These are phyloP conservation scores for Aspidiotus rigidus DNA, from an alignment of 2,888 invertebrate genomes.

Conservation along the genomic window DNA sequence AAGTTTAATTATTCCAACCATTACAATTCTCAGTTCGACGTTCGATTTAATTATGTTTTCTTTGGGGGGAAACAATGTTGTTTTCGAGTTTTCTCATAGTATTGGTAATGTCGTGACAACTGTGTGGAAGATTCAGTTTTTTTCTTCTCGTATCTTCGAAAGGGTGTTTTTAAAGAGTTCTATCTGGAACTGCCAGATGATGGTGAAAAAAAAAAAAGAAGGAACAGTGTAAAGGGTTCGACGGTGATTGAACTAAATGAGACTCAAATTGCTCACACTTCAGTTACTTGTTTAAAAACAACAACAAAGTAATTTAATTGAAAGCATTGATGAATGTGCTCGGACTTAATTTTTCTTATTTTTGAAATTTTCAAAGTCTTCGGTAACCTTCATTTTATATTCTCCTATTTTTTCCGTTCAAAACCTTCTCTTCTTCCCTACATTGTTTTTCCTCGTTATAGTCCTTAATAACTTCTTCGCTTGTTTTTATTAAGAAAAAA, in stretches of 20 bases:
- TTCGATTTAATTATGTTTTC: no score
- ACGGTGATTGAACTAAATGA: slow-evolving; percentile 30
- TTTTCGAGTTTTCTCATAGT: no score
- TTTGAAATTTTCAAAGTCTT: neutral
- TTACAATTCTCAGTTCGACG: no score
- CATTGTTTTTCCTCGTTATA: neutral
- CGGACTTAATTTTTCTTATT: slow-evolving; percentile 31
- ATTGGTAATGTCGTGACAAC: no score
- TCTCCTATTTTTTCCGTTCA: slow-evolving; percentile 5
- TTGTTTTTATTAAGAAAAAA: slow-evolving; percentile 12
- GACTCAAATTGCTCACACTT: slow-evolving; percentile 33
- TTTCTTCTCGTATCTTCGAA: no score
- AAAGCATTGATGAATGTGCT: slow-evolving; percentile 32
- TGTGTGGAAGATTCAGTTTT: no score
- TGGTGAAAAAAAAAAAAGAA: slow-evolving; percentile 9
- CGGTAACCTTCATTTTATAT: slow-evolving; percentile 16
- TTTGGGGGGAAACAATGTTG: no score
- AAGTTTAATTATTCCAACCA: no score
- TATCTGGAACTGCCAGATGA: no score
- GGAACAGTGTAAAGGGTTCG: slow-evolving; percentile 27
- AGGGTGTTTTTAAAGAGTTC: no score
- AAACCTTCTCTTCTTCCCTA: neutral
- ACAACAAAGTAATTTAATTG: slow-evolving; percentile 32
- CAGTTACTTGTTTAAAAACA: slow-evolving; percentile 30
- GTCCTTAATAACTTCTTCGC: slow-evolving; percentile 19